Evolutionary conservation across 2,113 vertebrate genomes (phyloP).

Genomic region (Dromas ardeola): DNA sequence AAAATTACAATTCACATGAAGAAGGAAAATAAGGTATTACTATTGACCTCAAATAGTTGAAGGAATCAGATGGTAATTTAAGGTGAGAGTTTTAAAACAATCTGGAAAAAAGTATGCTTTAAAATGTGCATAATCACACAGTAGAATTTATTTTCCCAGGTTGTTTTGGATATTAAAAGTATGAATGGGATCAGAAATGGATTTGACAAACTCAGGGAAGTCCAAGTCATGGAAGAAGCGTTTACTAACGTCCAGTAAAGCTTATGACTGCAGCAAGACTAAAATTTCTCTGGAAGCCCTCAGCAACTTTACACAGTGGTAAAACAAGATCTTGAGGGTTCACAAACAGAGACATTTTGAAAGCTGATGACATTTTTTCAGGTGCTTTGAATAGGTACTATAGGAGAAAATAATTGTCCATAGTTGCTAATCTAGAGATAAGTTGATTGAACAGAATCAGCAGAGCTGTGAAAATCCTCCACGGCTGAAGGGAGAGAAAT

Average conservation of each 20-base stretch:
- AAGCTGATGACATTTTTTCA: not conserved
- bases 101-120: not conserved
- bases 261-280: not conserved
- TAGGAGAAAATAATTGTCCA: not conserved
- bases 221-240: not conserved
- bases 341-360: not conserved
- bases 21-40: not conserved
- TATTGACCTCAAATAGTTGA: not conserved
- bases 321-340: not conserved
- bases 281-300: not conserved
- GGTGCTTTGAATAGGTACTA: not conserved
- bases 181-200: not conserved
- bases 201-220: not conserved
- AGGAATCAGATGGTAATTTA: not conserved
- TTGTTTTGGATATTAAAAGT: not conserved
- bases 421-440: not conserved
- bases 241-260: not conserved
- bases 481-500: rapidly evolving
- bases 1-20: not conserved
- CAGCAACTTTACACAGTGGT: not conserved
- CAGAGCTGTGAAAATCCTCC: not conserved
- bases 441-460: not conserved
- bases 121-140: not conserved
- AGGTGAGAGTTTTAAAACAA: not conserved
- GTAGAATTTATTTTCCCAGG: not conserved